phyloP scores from a whole-genome alignment of 2,888 invertebrate genomes.

The Drosophila dives region DNA sequence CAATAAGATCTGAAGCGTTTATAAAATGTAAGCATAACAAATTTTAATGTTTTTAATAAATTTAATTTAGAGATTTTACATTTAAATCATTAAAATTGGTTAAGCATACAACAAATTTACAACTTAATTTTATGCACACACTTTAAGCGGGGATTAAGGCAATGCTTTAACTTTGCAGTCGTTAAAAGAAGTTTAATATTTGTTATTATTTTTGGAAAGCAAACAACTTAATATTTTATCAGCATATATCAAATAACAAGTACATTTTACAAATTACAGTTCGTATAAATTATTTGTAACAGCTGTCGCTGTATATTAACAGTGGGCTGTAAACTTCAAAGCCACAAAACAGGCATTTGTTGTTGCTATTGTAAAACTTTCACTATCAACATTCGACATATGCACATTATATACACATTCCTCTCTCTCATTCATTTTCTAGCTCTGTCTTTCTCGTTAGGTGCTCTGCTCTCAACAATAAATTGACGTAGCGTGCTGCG shows the following conservation, averaged over 20 bases:
- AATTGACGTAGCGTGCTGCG: constrained; percentile 44
- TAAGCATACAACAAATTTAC: background rate
- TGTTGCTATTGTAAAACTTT: constrained; percentile 54
- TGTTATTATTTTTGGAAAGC: background rate
- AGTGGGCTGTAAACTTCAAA: constrained; percentile 73
- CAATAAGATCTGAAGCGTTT: background rate
- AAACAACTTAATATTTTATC: background rate
- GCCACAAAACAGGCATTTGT: constrained; percentile 41
- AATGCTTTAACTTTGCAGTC: background rate
- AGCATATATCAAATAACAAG: background rate
- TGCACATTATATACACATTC: constrained; percentile 10
- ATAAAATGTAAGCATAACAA: background rate
- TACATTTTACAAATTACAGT: background rate
- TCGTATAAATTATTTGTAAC: constrained; percentile 1
- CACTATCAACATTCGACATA: constrained; percentile 63
- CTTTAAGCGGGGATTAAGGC: background rate
- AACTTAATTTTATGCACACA: background rate
- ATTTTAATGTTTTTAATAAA: background rate
- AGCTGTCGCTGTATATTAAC: constrained; percentile 21
- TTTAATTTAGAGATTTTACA: background rate
- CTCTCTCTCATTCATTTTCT: constrained; percentile 1
- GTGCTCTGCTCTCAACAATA: background rate
- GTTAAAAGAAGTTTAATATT: background rate
- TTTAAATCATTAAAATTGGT: background rate
- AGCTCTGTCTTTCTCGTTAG: constrained; percentile 6